Conservation (phyloP, 1,140 invertebrate genomes). For the Probaryconus sp. region DNA sequence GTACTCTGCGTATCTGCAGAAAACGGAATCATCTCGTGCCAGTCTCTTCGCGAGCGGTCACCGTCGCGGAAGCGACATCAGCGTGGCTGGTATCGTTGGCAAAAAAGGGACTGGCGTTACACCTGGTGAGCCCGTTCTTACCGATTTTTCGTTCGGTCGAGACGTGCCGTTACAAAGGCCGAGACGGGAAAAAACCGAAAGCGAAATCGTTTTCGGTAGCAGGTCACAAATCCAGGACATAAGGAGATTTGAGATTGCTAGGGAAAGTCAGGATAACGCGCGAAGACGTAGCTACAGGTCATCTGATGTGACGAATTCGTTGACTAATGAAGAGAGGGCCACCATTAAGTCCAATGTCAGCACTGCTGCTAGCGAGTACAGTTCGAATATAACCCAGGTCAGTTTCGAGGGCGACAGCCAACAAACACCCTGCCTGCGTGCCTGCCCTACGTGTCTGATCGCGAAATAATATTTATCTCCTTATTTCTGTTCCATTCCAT, state of each 20-base stretch:
- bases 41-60: constrained; percentile 81
- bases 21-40: constrained; percentile 78
- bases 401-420: constrained; percentile 65
- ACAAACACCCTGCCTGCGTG: constrained; percentile 69
- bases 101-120: constrained; percentile 73
- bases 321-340: constrained; percentile 67
- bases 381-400: constrained; percentile 75
- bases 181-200: constrained; percentile 90
- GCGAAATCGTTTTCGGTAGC: constrained; percentile 87
- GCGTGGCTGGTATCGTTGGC: constrained; percentile 72
- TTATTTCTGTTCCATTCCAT: too few relatives aligned
- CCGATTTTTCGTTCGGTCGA: constrained; percentile 83
- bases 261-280: constrained; percentile 71
- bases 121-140: constrained; percentile 83
- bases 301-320: constrained; percentile 68
- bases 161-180: constrained; percentile 80
- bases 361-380: constrained; percentile 76
- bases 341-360: constrained; percentile 75
- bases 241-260: constrained; percentile 75
- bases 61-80: constrained; percentile 80
- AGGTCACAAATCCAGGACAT: constrained; percentile 61
- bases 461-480: too few relatives aligned
- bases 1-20: constrained; percentile 85
- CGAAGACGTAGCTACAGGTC: constrained; percentile 77
- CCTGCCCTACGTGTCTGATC: constrained; percentile 64